A percentile compares a stretch with the other conserved stretches of the same genome.
Conservation (phyloP, 1,140 invertebrate species). For the Lepidurus arcticus region DNA sequence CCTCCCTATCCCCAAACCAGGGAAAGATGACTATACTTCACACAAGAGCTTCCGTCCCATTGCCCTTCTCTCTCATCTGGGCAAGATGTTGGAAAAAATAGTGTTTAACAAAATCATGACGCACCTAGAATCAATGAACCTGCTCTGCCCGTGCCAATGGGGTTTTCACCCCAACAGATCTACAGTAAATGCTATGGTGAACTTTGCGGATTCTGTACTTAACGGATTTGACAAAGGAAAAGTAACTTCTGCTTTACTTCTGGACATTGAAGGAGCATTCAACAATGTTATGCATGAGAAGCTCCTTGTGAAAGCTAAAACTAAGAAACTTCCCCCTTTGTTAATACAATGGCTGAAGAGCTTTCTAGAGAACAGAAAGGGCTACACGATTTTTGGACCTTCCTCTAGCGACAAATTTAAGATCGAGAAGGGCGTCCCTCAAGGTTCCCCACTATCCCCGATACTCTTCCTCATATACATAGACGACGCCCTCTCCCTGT, state of each 20-base stretch:
- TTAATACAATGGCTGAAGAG: background rate
- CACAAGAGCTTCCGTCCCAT: constrained; percentile 20
- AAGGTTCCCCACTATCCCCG: constrained; percentile 22
- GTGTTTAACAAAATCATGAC: background rate
- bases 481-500: background rate
- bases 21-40: background rate
- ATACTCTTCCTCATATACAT: background rate
- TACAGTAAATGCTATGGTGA: too few relatives aligned
- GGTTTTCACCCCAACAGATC: too few relatives aligned
- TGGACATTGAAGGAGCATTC: constrained; percentile 19
- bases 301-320: background rate
- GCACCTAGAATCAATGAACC: constrained; percentile 12
- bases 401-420: background rate
- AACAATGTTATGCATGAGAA: constrained; percentile 7
- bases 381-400: background rate
- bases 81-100: constrained; percentile 25
- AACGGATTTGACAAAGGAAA: background rate
- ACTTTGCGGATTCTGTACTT: background rate
- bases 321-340: background rate
- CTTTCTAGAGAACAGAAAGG: background rate
- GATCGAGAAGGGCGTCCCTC: background rate
- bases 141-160: too few relatives aligned
- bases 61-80: background rate
- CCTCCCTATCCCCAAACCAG: constrained; percentile 22
- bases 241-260: background rate